phyloP scores from a whole-genome alignment of 2,888 invertebrate genomes.

The Abrostola triplasia region DNA sequence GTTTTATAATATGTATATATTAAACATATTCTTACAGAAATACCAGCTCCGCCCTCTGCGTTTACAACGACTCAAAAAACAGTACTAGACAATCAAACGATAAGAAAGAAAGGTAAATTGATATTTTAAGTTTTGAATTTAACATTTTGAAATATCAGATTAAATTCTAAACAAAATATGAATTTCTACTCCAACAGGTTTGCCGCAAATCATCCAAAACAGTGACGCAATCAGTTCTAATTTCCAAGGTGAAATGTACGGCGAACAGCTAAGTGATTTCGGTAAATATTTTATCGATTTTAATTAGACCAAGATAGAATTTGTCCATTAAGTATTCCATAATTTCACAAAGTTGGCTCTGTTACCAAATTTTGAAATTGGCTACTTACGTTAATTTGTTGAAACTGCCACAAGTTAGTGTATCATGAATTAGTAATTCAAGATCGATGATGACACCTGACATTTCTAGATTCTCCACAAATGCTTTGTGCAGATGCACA shows the following conservation, averaged over 20 bases:
- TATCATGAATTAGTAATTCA: slow-evolving; percentile 7
- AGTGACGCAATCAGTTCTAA: slow-evolving; percentile 83
- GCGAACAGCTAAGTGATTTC: slow-evolving; percentile 82
- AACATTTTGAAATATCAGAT: slow-evolving; percentile 9
- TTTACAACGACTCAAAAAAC: slow-evolving; percentile 88
- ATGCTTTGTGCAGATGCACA: no score
- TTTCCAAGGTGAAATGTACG: slow-evolving; percentile 83
- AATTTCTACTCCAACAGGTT: slow-evolving; percentile 67
- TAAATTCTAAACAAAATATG: slow-evolving; percentile 21
- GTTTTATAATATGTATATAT: neutral
- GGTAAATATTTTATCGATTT: slow-evolving; percentile 66
- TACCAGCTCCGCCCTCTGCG: slow-evolving; percentile 94
- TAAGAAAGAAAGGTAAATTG: slow-evolving; percentile 80
- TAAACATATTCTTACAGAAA: slow-evolving; percentile 89
- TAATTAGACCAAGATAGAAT: slow-evolving; percentile 13
- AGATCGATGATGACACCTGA: neutral
- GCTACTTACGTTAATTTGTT: slow-evolving; percentile 12
- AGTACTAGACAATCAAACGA: slow-evolving; percentile 82
- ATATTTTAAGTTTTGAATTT: neutral
- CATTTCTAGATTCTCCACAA: no score
- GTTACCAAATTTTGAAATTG: slow-evolving; percentile 4
- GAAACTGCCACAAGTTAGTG: slow-evolving; percentile 12
- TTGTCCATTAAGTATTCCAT: slow-evolving; percentile 12
- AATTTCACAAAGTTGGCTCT: slow-evolving; percentile 8
- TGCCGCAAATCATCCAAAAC: slow-evolving; percentile 72